phyloP scores from a whole-genome alignment of 53 echinoderm and acorn worm genomes.

The Apostichopus leukothele region DNA sequence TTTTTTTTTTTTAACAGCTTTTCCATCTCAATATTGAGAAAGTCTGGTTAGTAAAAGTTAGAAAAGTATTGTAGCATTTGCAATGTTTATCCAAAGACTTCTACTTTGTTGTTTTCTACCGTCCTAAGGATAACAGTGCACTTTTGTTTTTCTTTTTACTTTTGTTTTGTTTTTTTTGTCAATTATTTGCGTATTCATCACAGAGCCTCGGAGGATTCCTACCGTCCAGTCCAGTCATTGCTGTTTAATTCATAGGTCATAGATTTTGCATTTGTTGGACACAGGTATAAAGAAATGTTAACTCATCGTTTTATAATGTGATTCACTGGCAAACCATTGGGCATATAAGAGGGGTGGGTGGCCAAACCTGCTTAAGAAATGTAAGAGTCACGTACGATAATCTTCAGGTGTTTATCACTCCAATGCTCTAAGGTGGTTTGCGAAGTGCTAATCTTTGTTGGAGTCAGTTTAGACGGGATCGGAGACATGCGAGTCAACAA shows the following conservation, averaged over 20 bases:
- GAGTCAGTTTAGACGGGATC: no score
- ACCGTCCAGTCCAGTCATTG: constrained; percentile 1
- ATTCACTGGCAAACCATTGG: no score
- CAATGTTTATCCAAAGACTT: constrained; percentile 1
- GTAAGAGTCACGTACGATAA: no score
- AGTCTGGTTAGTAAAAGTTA: neutral
- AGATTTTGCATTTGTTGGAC: no score
- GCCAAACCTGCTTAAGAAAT: no score
- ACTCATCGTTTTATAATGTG: no score
- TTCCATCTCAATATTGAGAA: neutral
- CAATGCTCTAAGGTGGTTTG: no score
- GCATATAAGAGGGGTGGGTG: no score
- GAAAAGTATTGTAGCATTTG: neutral
- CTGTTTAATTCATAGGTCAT: neutral
- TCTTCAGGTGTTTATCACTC: no score
- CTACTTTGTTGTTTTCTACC: neutral
- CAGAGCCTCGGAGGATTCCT: neutral
- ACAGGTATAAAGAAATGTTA: no score
- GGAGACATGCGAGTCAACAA: no score
- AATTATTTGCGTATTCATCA: neutral
- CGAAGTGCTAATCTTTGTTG: no score
- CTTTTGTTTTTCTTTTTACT: neutral
- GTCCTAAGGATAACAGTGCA: neutral
- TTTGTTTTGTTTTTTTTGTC: neutral
- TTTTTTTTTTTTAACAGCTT: neutral